phyloP scores from a whole-genome alignment of 2,888 invertebrate genomes.

The Alviniconcha strummeri region DNA sequence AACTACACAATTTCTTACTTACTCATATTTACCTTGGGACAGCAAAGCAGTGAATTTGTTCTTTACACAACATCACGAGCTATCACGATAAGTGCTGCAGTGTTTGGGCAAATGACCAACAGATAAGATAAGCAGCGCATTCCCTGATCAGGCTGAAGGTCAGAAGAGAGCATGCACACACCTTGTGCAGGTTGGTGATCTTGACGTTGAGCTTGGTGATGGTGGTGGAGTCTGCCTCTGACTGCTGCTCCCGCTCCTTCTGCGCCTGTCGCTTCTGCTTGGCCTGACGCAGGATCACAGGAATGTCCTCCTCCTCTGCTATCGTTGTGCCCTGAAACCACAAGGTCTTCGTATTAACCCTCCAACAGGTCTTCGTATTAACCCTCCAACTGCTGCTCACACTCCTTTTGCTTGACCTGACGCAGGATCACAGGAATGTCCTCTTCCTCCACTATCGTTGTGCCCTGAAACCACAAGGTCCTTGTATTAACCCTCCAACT shows the following conservation, averaged over 20 bases:
- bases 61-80: too few relatives aligned
- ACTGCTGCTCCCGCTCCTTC: constrained; percentile 78
- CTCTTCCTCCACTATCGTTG: constrained; percentile 80
- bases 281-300: constrained; percentile 76
- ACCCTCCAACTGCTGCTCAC: constrained; percentile 77
- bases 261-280: constrained; percentile 83
- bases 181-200: constrained; percentile 86
- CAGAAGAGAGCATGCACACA: constrained; percentile 38
- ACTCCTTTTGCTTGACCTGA: constrained; percentile 82
- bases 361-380: too few relatives aligned
- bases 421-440: constrained; percentile 72
- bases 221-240: constrained; percentile 77
- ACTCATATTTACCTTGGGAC: too few relatives aligned
- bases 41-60: too few relatives aligned
- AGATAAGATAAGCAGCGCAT: too few relatives aligned
- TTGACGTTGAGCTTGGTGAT: constrained; percentile 83
- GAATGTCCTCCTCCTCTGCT: constrained; percentile 78
- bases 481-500: constrained; percentile 48
- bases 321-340: constrained; percentile 76
- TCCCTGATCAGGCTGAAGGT: too few relatives aligned
- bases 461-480: constrained; percentile 71
- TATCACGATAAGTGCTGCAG: too few relatives aligned
- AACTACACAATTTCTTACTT: too few relatives aligned
- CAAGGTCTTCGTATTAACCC: too few relatives aligned
- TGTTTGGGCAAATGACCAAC: too few relatives aligned